These are phyloP conservation scores for Phengaris arion DNA, from an alignment of 2,888 invertebrate genomes.

Conservation along the genomic window DNA sequence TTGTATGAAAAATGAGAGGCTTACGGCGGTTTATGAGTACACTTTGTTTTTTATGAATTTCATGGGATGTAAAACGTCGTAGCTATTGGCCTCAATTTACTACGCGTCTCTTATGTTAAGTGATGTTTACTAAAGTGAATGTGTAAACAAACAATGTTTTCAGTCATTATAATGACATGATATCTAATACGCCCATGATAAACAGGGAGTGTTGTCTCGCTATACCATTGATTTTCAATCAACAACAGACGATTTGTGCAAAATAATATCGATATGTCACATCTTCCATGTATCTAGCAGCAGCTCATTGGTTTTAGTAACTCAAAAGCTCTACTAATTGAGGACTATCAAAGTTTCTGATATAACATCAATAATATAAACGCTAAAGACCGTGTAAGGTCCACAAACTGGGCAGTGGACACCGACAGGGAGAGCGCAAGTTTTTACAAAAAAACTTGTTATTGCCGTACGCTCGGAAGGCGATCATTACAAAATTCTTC, in stretches of 20 bases:
- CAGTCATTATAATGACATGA: too few relatives aligned
- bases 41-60: slow-evolving; percentile 15
- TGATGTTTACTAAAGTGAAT: neutral
- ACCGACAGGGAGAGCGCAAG: slow-evolving; percentile 45
- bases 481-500: slow-evolving; percentile 67
- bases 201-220: too few relatives aligned
- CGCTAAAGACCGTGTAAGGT: slow-evolving; percentile 18
- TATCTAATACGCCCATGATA: too few relatives aligned
- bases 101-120: neutral
- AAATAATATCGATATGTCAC: too few relatives aligned
- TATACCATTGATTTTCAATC: too few relatives aligned
- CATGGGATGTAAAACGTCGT: slow-evolving; percentile 14
- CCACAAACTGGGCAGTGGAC: slow-evolving; percentile 52
- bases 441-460: slow-evolving; percentile 58
- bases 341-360: too few relatives aligned
- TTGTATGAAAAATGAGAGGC: slow-evolving; percentile 19
- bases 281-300: too few relatives aligned
- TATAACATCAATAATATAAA: neutral
- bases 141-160: too few relatives aligned
- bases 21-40: slow-evolving; percentile 9
- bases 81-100: slow-evolving; percentile 17
- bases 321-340: too few relatives aligned
- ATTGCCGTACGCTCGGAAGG: slow-evolving; percentile 54
- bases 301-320: too few relatives aligned
- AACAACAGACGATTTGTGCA: too few relatives aligned